These are phyloP conservation scores for Pelvicachromis taeniatus DNA, from an alignment of 2,113 vertebrate genomes.

Conservation along the genomic window DNA sequence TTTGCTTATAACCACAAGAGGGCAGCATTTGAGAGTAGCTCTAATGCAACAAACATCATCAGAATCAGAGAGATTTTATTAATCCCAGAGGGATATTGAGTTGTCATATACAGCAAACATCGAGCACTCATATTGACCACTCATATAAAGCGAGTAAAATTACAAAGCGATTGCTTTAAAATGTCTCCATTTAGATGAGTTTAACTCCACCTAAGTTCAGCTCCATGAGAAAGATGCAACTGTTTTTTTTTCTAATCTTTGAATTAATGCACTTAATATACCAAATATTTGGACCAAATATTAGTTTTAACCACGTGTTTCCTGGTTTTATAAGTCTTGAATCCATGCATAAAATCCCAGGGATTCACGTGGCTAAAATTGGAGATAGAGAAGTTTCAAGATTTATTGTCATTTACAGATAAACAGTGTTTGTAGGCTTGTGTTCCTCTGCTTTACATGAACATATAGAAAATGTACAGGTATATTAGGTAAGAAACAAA, in stretches of 20 bases:
- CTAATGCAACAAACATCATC: too few relatives aligned
- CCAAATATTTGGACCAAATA: background rate
- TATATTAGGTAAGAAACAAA: too few relatives aligned
- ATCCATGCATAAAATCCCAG: background rate
- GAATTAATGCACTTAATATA: background rate
- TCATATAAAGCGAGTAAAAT: too few relatives aligned
- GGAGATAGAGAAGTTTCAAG: too few relatives aligned
- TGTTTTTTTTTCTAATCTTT: background rate
- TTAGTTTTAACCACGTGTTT: background rate
- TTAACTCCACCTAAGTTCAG: background rate
- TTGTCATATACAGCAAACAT: too few relatives aligned
- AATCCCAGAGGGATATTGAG: too few relatives aligned
- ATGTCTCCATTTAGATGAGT: background rate
- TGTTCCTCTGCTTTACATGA: too few relatives aligned
- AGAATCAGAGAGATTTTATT: too few relatives aligned
- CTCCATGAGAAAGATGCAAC: background rate
- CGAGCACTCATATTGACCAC: too few relatives aligned
- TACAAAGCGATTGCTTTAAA: background rate
- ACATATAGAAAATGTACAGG: too few relatives aligned
- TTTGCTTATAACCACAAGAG: background rate
- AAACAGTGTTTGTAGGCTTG: too few relatives aligned
- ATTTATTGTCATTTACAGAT: too few relatives aligned
- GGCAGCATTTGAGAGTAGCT: background rate
- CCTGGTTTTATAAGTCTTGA: background rate
- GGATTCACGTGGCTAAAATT: background rate